Conservation (phyloP, 2,888 invertebrate genomes). For the Campoletis raptor region DNA sequence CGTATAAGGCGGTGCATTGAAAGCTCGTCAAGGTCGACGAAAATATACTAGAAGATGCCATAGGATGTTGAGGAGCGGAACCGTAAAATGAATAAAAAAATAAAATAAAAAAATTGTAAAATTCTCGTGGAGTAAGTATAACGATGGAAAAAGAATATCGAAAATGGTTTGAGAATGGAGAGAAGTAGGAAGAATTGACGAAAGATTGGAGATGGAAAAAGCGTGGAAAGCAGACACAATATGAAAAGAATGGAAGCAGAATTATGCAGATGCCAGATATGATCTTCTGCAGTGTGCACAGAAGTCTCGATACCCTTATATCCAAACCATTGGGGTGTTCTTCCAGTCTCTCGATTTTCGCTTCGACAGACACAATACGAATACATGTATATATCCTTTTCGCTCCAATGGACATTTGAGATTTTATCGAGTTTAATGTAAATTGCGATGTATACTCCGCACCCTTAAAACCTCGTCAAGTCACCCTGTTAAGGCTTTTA, state of each 20-base stretch:
- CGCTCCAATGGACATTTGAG: slow-evolving; percentile 78
- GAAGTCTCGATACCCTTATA: slow-evolving; percentile 77
- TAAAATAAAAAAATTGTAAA: slow-evolving; percentile 60
- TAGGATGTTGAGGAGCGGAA: not conserved
- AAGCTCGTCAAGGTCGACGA: slow-evolving; percentile 43
- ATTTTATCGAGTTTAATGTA: slow-evolving; percentile 81
- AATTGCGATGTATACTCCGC: slow-evolving; percentile 75
- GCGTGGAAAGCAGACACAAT: slow-evolving; percentile 43
- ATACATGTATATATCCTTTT: not conserved
- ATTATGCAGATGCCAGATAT: slow-evolving; percentile 80
- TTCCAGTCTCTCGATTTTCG: slow-evolving; percentile 58
- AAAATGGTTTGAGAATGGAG: slow-evolving; percentile 49
- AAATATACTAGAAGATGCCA: slow-evolving; percentile 33
- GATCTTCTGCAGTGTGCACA: slow-evolving; percentile 70
- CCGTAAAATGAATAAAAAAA: slow-evolving; percentile 27
- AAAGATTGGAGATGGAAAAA: slow-evolving; percentile 13
- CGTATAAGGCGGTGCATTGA: not conserved
- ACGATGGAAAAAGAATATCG: slow-evolving; percentile 36
- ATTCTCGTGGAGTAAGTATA: slow-evolving; percentile 8
- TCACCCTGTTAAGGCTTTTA: slow-evolving; percentile 76
- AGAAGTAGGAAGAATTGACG: slow-evolving; percentile 38
- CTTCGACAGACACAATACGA: not conserved
- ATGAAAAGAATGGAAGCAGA: slow-evolving; percentile 67
- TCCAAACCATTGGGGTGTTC: slow-evolving; percentile 67
- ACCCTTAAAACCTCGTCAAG: slow-evolving; percentile 73